A percentile compares a stretch with the other conserved stretches of the same genome.
Conservation (phyloP, 53 echinoderm and acorn worm genomes). For the Glandiceps talaboti region DNA sequence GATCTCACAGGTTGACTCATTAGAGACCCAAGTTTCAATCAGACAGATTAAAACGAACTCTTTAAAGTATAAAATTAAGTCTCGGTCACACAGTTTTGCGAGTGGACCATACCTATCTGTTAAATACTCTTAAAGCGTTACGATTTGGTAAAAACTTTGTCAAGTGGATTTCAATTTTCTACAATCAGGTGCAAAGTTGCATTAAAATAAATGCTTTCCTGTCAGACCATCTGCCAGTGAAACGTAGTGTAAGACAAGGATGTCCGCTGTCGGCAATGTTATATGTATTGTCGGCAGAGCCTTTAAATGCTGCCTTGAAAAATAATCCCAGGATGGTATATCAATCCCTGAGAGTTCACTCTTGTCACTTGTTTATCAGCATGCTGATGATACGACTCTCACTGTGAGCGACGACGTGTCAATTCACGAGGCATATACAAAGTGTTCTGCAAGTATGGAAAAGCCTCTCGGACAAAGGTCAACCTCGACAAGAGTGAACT, state of each 20-base stretch:
- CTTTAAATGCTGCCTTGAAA: constrained; percentile 11
- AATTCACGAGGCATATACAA: not conserved
- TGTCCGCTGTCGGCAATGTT: constrained; percentile 15
- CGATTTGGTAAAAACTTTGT: constrained; percentile 6
- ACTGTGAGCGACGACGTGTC: constrained; percentile 13
- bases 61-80: too few relatives aligned
- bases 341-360: constrained; percentile 10
- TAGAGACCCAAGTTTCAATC: too few relatives aligned
- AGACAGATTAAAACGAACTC: too few relatives aligned
- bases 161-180: constrained; percentile 12
- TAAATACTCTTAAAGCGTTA: constrained; percentile 2
- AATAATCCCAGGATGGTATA: constrained; percentile 2
- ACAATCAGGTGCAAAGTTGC: constrained; percentile 3
- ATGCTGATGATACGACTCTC: constrained; percentile 34
- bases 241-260: constrained; percentile 3
- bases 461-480: constrained; percentile 8
- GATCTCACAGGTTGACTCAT: too few relatives aligned
- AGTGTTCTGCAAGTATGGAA: constrained; percentile 10
- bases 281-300: constrained; percentile 16
- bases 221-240: constrained; percentile 5
- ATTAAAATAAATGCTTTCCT: constrained; percentile 17
- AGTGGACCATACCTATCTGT: constrained; percentile 9
- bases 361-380: constrained; percentile 2
- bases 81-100: too few relatives aligned
- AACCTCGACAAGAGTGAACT: constrained; percentile 14